Evolutionary conservation across 2,113 vertebrate genomes (phyloP), one percentile per base, ranked within the genome.

Genomic region (Equus quagga): DNA sequence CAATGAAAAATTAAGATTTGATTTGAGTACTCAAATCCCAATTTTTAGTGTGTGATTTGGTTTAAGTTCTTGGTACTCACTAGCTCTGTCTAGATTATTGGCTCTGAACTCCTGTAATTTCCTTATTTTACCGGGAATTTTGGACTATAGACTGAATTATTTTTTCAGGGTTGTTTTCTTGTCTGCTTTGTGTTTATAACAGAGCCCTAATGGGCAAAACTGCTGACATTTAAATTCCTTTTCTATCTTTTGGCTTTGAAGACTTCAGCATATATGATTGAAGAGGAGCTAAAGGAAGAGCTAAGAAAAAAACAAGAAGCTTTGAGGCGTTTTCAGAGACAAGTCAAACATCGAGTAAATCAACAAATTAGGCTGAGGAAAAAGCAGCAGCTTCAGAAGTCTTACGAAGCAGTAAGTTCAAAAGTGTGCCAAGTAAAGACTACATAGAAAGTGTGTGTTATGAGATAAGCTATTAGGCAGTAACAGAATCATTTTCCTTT

Each of bases 291-390:
- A 95, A 98, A 98, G 94, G 98, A 99, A 58, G 98, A 97, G 41
- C 98, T 98, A 46, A 97, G 62, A 85, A 91, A 96, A 97, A 99
- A 99, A 75, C 98, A 99, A 44, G 99, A 99, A 89, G 98, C 95
- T 54, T 98, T 99, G 84, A 98, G 97, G 13, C 98, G 89, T 3
- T 99, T 99, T 98, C 99, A 99, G 97, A 98, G 98, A 6, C 98
- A 99, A 97, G 99, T 99, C 79, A 99, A 98, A 97, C 98, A 88
- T 69, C 98, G 99, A 33, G 99, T 99, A 98, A 99, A 99, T 49
- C 98, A 99, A 62, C 99, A 98, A 70, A 91, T 98, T 54, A 98
- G 97, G 65, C 81, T 98, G 94, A 97, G 96, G 26, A 99, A 98
- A n/a, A 97, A 98, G 65, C 99, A 98, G 14, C 99, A 99, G 96